phyloP scores from a whole-genome alignment of 2,888 invertebrate species.

The Lepas anatifera region DNA sequence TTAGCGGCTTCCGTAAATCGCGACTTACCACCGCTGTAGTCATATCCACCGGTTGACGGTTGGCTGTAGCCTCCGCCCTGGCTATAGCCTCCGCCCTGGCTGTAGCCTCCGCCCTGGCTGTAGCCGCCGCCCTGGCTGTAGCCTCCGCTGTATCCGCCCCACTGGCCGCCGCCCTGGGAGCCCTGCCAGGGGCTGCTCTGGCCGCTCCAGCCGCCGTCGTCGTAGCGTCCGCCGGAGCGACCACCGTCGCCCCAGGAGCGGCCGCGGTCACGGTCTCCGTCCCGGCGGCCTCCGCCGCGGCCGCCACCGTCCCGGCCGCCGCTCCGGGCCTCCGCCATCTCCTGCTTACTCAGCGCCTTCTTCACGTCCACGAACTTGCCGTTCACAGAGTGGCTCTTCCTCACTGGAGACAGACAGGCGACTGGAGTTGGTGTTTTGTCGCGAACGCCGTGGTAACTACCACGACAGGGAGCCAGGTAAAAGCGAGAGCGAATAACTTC shows the following conservation, averaged over 20 bases:
- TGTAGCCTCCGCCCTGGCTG: slow-evolving; percentile 27
- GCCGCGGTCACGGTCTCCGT: neutral
- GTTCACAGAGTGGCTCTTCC: slow-evolving; percentile 67
- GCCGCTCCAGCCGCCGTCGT: neutral
- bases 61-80: neutral
- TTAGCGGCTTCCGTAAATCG: too few species aligned
- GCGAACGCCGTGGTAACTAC: too few species aligned
- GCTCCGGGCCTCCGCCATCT: neutral
- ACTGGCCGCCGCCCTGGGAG: neutral
- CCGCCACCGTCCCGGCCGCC: neutral
- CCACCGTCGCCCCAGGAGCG: neutral
- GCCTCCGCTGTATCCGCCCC: neutral
- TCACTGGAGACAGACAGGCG: slow-evolving; percentile 45
- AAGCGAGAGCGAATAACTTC: too few species aligned
- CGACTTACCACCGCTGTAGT: neutral
- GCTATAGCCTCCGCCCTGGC: slow-evolving; percentile 15
- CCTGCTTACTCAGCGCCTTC: slow-evolving; percentile 73
- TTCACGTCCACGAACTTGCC: slow-evolving; percentile 81
- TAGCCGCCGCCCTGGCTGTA: slow-evolving; percentile 16
- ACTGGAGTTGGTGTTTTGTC: too few species aligned
- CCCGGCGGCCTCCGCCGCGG: neutral
- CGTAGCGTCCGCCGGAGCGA: neutral
- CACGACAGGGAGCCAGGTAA: too few species aligned
- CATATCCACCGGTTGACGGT: neutral
- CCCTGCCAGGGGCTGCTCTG: too few species aligned